phyloP scores from a whole-genome alignment of 2,113 vertebrate species.

The Peromyscus leucopus region DNA sequence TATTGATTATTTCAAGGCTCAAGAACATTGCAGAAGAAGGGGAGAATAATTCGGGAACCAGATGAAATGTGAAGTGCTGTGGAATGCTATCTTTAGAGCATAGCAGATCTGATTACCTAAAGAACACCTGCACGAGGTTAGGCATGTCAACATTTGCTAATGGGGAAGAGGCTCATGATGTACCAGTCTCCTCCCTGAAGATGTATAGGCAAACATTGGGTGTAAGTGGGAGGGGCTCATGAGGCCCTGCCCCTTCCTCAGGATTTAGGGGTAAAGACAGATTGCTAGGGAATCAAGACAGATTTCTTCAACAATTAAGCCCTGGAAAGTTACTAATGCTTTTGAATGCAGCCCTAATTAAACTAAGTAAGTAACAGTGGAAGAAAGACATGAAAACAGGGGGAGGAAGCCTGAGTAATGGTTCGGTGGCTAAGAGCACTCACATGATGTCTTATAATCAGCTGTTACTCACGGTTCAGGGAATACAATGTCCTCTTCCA shows the following conservation, averaged over 20 bases:
- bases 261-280: background rate
- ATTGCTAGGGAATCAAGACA: too few species aligned
- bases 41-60: background rate
- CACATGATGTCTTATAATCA: background rate
- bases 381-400: background rate
- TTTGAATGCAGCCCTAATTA: background rate
- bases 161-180: background rate
- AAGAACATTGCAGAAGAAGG: background rate
- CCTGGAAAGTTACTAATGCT: too few species aligned
- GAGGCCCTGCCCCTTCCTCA: background rate
- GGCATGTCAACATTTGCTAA: background rate
- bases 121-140: background rate
- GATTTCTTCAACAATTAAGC: background rate
- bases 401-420: background rate
- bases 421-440: background rate
- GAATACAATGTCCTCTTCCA: background rate
- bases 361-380: background rate
- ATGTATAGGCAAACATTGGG: background rate
- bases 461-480: background rate
- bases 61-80: too few species aligned
- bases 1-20: background rate
- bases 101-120: background rate
- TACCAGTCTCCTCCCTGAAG: background rate
- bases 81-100: background rate
- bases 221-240: background rate